Evolutionary conservation across 2,113 vertebrate genomes (phyloP).

Genomic region (Pagrus major): DNA sequence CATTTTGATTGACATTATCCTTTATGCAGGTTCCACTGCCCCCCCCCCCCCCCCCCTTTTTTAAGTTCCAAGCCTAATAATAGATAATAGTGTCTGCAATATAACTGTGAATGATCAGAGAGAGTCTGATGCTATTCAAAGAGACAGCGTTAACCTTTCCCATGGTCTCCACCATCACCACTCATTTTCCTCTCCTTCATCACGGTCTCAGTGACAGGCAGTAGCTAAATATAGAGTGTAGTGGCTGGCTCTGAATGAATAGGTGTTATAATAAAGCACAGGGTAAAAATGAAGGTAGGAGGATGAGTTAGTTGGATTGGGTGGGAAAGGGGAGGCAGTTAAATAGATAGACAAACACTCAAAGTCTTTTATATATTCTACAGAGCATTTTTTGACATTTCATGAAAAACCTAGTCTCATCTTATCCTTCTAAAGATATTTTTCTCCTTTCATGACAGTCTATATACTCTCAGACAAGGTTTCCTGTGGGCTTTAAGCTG

Average conservation of each 20-base stretch:
- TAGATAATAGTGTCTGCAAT: conserved; percentile 53
- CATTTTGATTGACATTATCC: conserved; percentile 21
- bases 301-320: not conserved
- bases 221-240: conserved; percentile 69
- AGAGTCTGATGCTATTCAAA: conserved; percentile 53
- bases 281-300: conserved; percentile 3
- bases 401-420: not conserved
- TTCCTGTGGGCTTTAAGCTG: conserved; percentile 35
- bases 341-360: not conserved
- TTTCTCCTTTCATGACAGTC: conserved; percentile 11
- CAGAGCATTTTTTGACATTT: not conserved
- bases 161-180: conserved; percentile 54
- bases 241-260: conserved; percentile 36
- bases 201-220: conserved; percentile 61
- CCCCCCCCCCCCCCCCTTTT: not conserved
- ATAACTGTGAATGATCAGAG: conserved; percentile 66
- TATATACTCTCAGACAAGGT: not conserved
- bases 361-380: not conserved
- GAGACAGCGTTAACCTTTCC: conserved; percentile 68
- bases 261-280: conserved; percentile 46
- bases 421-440: conserved; percentile 2
- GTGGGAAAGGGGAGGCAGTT: not conserved
- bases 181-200: conserved; percentile 70
- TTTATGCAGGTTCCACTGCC: conserved; percentile 28
- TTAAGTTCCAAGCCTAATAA: conserved; percentile 41